These are phyloP conservation scores for Pseudachorutes palmiensis DNA, from an alignment of 1,140 invertebrate genomes.

Conservation along the genomic window DNA sequence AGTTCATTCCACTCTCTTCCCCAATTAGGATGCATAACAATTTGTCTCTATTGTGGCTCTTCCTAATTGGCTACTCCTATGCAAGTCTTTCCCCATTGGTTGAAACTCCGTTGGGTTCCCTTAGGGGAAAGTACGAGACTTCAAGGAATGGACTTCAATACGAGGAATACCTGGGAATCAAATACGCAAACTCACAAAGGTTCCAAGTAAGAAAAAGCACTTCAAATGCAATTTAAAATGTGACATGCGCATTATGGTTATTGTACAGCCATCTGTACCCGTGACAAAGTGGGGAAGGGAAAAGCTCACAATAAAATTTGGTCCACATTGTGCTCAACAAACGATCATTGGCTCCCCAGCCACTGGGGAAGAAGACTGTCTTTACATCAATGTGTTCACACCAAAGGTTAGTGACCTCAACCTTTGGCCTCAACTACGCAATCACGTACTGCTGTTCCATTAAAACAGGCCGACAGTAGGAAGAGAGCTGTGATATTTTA, in stretches of 20 bases:
- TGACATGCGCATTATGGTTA: background rate
- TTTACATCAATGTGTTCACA: slow-evolving; percentile 17
- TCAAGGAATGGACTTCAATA: background rate
- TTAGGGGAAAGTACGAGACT: background rate
- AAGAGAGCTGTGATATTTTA: too few relatives aligned
- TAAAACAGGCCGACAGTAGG: too few relatives aligned
- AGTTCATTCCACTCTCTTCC: too few relatives aligned
- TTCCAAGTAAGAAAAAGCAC: background rate
- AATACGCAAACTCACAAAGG: background rate
- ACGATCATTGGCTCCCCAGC: background rate
- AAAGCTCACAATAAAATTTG: background rate
- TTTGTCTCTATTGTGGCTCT: too few relatives aligned
- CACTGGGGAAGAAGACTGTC: background rate
- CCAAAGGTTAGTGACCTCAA: too few relatives aligned
- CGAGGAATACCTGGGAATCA: background rate
- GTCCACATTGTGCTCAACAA: background rate
- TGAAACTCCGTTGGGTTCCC: too few relatives aligned
- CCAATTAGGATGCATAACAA: too few relatives aligned
- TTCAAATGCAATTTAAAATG: background rate
- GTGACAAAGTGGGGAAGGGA: background rate
- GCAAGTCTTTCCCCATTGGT: too few relatives aligned
- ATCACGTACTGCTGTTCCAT: too few relatives aligned
- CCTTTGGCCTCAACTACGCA: too few relatives aligned
- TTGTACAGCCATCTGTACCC: background rate
- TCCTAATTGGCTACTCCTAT: too few relatives aligned